Evolutionary conservation across 1,140 invertebrate genomes (phyloP).

Genomic region (Caenorhabditis elegans): WBcel235 BX284605.5:19049501-19050000

Average conservation of each 20-base stretch:
- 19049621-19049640: slow-evolving; percentile 57
- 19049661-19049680: slow-evolving; percentile 45
- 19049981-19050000: slow-evolving; percentile 57
- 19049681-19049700: slow-evolving; percentile 35
- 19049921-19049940: slow-evolving; percentile 52
- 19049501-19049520: not conserved
- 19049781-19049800: slow-evolving; percentile 49
- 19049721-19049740: slow-evolving; percentile 52
- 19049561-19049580: slow-evolving; percentile 35
- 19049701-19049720: slow-evolving; percentile 46
- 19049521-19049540: not conserved
- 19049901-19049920: slow-evolving; percentile 55
- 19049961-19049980: slow-evolving; percentile 44
- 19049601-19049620: slow-evolving; percentile 50
- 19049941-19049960: slow-evolving; percentile 49
- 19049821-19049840: slow-evolving; percentile 46
- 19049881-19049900: slow-evolving; percentile 41
- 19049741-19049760: slow-evolving; percentile 50
- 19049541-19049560: not conserved
- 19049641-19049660: slow-evolving; percentile 57
- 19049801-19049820: slow-evolving; percentile 41
- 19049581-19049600: slow-evolving; percentile 53
- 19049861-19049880: slow-evolving; percentile 42
- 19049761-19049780: slow-evolving; percentile 49
- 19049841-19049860: slow-evolving; percentile 50